phyloP scores from a whole-genome alignment of 92 coral and sea anemone genomes.

The Desmophyllum pertusum region DNA sequence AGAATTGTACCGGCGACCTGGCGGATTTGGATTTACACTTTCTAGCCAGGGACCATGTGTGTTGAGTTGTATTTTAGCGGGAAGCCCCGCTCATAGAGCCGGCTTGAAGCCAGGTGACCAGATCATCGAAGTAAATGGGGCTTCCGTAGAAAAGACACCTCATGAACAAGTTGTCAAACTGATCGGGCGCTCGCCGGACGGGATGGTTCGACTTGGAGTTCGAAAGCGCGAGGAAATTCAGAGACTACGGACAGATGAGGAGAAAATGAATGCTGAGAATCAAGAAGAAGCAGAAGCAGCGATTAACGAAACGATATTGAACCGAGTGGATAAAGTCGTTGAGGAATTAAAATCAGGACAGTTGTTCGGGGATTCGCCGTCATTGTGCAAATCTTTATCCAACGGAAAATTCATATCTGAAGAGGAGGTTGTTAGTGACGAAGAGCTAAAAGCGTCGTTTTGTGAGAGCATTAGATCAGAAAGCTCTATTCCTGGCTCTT shows the following conservation, averaged over 20 bases:
- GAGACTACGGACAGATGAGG: conserved; percentile 20
- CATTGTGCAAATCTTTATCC: conserved; percentile 47
- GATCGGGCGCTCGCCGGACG: conserved; percentile 82
- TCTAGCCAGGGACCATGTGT: conserved; percentile 97
- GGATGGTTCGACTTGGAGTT: conserved; percentile 76
- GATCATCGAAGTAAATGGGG: conserved; percentile 85
- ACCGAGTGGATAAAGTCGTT: conserved; percentile 91
- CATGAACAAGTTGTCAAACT: conserved; percentile 93
- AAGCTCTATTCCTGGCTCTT: conserved; percentile 63
- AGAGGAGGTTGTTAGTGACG: conserved; percentile 91
- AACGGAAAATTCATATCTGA: conserved; percentile 68
- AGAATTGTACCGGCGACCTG: conserved; percentile 74
- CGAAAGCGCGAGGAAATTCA: conserved; percentile 53
- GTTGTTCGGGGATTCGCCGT: conserved; percentile 61
- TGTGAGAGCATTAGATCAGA: conserved; percentile 73
- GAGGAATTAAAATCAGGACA: conserved; percentile 89
- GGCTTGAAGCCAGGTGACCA: conserved; percentile 94
- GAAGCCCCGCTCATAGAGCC: conserved; percentile 93
- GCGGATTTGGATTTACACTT: conserved; percentile 93
- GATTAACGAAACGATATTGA: conserved; percentile 66
- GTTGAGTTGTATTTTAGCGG: conserved; percentile 87
- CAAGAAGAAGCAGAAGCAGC: conserved; percentile 59
- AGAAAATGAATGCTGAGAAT: conserved; percentile 39
- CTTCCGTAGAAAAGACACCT: conserved; percentile 73
- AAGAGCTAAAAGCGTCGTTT: conserved; percentile 87